Conservation (phyloP, 2,797 vertebrate genomes). For the Helicolenus hilgendorfi region DNA sequence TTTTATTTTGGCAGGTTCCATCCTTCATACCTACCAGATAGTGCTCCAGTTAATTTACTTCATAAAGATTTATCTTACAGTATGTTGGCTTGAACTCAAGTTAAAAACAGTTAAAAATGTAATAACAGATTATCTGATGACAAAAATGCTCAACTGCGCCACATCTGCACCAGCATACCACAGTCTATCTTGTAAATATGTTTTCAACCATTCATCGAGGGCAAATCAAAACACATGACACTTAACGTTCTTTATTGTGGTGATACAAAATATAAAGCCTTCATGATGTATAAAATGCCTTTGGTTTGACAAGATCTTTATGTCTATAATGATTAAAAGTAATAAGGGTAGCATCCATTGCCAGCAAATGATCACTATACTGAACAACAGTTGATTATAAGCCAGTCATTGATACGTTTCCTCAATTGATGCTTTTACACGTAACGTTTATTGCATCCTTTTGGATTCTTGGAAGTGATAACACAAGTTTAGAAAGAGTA, state of each 20-base stretch:
- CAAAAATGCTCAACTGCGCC: background rate
- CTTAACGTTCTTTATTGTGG: constrained; percentile 62
- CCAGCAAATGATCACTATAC: constrained; percentile 39
- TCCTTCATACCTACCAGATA: no score
- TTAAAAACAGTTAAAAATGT: no score
- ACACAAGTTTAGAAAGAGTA: background rate
- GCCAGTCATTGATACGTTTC: background rate
- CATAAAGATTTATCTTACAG: background rate
- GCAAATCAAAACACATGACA: background rate
- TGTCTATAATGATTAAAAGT: constrained; percentile 1
- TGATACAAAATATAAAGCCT: constrained; percentile 37
- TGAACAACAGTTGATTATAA: constrained; percentile 18
- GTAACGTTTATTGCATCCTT: background rate
- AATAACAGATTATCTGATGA: background rate
- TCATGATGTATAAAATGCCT: background rate
- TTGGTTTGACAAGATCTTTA: background rate
- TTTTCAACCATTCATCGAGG: background rate
- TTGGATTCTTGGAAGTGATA: background rate
- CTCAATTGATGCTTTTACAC: background rate
- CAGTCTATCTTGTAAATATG: background rate
- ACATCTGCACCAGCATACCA: background rate
- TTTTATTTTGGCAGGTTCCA: no score
- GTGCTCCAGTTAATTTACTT: background rate
- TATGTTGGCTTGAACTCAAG: background rate
- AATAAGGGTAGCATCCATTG: constrained; percentile 36